These are phyloP conservation scores for Mya arenaria DNA, from an alignment of 1,140 invertebrate species.

Conservation along the genomic window DNA sequence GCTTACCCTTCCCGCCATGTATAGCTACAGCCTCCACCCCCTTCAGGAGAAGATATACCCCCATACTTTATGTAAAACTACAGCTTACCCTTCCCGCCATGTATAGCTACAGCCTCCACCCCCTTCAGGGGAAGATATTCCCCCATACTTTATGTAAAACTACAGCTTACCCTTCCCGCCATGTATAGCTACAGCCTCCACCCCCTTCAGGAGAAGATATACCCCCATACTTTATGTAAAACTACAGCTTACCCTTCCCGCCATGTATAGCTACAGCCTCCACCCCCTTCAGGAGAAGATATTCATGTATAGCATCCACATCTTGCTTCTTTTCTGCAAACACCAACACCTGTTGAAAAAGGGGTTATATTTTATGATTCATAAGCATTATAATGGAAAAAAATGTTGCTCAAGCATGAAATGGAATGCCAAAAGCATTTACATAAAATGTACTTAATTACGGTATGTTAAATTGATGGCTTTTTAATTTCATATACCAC, in stretches of 20 bases:
- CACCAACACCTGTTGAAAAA: conserved; percentile 91
- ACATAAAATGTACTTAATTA: too few relatives aligned
- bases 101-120: too few relatives aligned
- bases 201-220: too few relatives aligned
- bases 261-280: conserved; percentile 99
- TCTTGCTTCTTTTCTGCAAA: conserved; percentile 99
- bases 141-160: not conserved
- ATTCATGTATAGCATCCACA: conserved; percentile 99
- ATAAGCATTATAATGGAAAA: too few relatives aligned
- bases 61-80: not conserved
- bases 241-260: conserved; percentile 88
- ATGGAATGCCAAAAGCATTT: too few relatives aligned
- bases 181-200: too few relatives aligned
- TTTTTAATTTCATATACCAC: too few relatives aligned
- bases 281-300: conserved; percentile 94
- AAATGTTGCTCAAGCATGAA: too few relatives aligned
- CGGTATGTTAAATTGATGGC: too few relatives aligned
- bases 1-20: conserved; percentile 95
- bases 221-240: conserved; percentile 83
- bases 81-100: not conserved
- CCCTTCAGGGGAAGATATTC: too few relatives aligned
- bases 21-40: conserved; percentile 98
- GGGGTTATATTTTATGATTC: too few relatives aligned
- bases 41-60: too few relatives aligned
- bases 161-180: conserved; percentile 92